Evolutionary conservation across 1,140 invertebrate species (phyloP).

Genomic region (Zaprionus tsacasi): DNA sequence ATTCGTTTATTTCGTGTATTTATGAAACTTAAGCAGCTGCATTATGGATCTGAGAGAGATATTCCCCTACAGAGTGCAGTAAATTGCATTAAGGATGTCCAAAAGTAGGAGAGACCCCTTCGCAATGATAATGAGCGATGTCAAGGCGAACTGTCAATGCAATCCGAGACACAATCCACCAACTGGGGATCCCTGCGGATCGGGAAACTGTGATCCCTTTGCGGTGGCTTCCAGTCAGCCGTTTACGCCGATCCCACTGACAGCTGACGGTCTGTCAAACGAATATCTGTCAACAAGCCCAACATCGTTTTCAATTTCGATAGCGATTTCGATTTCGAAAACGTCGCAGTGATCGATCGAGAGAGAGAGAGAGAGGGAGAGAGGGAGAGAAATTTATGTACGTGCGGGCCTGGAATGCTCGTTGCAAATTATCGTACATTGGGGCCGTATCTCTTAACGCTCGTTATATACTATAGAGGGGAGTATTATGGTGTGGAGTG

Average conservation of each 20-base stretch:
- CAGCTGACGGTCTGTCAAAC: conserved; percentile 75
- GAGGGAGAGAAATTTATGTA: conserved; percentile 41
- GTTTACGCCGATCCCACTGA: conserved; percentile 50
- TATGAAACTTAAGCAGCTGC: conserved; percentile 20
- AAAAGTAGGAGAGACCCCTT: conserved; percentile 14
- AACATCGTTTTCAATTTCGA: conserved; percentile 77
- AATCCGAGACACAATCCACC: not conserved
- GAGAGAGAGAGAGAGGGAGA: no score
- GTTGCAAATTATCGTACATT: conserved; percentile 72
- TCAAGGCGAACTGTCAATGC: conserved; percentile 26
- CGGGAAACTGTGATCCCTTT: conserved; percentile 21
- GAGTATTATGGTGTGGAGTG: conserved; percentile 15
- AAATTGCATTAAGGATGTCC: conserved; percentile 43
- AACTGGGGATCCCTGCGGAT: conserved; percentile 2
- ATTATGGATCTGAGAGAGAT: conserved; percentile 7
- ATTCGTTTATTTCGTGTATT: not conserved
- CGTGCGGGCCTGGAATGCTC: conserved; percentile 27
- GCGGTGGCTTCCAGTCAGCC: conserved; percentile 26
- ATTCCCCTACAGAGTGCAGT: conserved; percentile 11
- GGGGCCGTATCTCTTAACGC: conserved; percentile 69
- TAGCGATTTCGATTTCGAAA: conserved; percentile 60
- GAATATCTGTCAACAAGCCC: conserved; percentile 73
- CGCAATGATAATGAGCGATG: conserved; percentile 36
- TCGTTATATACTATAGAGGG: conserved; percentile 53
- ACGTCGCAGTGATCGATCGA: conserved; percentile 43